A percentile compares a stretch with the other conserved stretches of the same genome.
Evolutionary conservation across 2,797 vertebrate species (phyloP).

Genomic region (Anas capensis): DNA sequence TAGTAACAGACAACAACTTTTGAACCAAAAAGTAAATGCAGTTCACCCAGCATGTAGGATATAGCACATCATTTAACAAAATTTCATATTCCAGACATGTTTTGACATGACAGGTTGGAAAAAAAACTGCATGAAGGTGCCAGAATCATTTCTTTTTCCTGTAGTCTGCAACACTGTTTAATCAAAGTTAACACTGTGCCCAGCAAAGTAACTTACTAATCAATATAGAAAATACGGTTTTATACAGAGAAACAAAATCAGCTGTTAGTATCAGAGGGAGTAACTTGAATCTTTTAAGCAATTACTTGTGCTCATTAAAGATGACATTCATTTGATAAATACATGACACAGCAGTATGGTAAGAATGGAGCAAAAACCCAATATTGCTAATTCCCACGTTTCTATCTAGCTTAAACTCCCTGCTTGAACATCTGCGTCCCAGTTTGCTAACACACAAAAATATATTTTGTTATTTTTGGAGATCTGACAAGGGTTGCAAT

Average conservation of each 20-base stretch:
- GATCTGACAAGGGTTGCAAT: not conserved
- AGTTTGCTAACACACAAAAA: not conserved
- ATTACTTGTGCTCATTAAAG: not conserved
- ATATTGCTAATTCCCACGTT: not conserved
- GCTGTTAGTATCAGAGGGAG: not conserved
- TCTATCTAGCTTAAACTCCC: not conserved
- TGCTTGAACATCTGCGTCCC: not conserved
- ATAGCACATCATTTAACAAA: not conserved
- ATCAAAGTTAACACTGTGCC: not conserved
- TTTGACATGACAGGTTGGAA: not conserved
- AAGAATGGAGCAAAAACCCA: not conserved
- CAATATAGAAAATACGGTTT: not conserved
- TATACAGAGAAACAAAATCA: not conserved
- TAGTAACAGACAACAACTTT: not conserved
- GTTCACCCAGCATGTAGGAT: not conserved
- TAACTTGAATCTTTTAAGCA: not conserved
- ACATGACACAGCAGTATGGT: not conserved
- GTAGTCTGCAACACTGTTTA: not conserved
- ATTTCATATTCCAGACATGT: not conserved
- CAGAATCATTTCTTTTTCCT: not conserved
- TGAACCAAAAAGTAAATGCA: not conserved
- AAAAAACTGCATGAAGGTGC: not conserved
- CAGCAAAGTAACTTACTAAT: not conserved
- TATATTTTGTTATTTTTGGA: not conserved
- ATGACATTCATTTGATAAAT: not conserved